These are phyloP conservation scores for Spialia ferax DNA, from an alignment of 2,888 invertebrate genomes.

Conservation along the genomic window DNA sequence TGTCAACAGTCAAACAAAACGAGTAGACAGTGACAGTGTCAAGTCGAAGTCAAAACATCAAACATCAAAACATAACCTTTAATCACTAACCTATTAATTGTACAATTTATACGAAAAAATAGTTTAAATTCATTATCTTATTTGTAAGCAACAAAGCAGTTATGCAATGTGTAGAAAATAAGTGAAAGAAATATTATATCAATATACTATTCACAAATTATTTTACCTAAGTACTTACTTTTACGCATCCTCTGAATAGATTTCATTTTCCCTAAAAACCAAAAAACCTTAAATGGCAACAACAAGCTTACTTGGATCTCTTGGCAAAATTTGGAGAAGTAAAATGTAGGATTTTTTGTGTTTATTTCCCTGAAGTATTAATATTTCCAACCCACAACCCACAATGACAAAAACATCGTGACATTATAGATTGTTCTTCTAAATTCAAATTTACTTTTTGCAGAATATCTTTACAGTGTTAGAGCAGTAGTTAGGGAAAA, in stretches of 20 bases:
- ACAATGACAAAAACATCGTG: background rate
- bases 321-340: constrained; percentile 71
- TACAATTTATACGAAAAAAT: no score
- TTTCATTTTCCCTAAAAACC: background rate
- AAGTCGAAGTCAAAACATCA: no score
- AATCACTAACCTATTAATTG: no score
- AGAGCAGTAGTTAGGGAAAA: constrained; percentile 42
- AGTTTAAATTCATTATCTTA: no score
- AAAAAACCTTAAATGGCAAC: constrained; percentile 5
- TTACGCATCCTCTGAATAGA: background rate
- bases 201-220: no score
- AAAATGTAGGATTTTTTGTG: constrained; percentile 65
- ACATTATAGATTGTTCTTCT: background rate
- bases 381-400: background rate
- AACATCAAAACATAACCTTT: no score
- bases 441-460: background rate
- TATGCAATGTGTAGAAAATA: background rate
- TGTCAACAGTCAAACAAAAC: no score
- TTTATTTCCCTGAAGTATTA: background rate
- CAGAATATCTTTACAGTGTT: background rate
- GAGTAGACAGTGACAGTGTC: no score
- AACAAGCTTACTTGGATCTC: constrained; percentile 42
- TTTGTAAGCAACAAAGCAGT: no score
- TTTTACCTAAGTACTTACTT: background rate
- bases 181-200: background rate